These are phyloP conservation scores for Percina caprodes DNA, from an alignment of 2,113 vertebrate species.

Conservation along the genomic window DNA sequence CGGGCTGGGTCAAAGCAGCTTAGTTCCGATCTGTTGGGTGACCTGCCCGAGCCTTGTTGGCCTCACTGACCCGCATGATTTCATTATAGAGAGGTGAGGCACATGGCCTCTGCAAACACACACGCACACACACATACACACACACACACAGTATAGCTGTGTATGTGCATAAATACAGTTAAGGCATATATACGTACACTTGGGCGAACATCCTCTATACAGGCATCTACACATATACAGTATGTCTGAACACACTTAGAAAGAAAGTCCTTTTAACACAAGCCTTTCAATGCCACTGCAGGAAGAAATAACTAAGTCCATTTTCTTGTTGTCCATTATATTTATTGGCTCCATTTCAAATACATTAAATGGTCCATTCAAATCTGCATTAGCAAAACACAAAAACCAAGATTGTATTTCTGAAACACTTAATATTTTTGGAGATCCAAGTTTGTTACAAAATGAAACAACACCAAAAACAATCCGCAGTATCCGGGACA, in stretches of 20 bases:
- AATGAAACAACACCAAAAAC: not conserved
- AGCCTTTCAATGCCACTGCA: not conserved
- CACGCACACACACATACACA: not conserved
- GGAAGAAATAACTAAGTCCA: not conserved
- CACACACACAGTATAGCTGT: conserved; percentile 16
- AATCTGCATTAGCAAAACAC: not conserved
- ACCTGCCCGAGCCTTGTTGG: conserved; percentile 76
- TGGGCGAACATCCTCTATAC: not conserved
- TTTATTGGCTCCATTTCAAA: not conserved
- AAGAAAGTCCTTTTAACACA: not conserved
- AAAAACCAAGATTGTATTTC: not conserved
- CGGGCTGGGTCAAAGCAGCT: conserved; percentile 85
- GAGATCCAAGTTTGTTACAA: not conserved
- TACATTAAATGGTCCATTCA: not conserved
- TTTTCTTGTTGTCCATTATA: not conserved
- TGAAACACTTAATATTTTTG: not conserved
- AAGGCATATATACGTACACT: conserved; percentile 36
- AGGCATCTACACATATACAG: not conserved
- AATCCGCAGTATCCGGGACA: not conserved
- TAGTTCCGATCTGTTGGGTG: conserved; percentile 84
- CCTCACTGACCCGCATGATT: conserved; percentile 84
- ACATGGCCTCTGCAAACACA: conserved; percentile 55
- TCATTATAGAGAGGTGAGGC: conserved; percentile 82
- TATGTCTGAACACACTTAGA: not conserved
- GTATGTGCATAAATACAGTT: conserved; percentile 27